Conservation (phyloP, 2,797 vertebrate genomes). For the Arremon brunneinucha region DNA sequence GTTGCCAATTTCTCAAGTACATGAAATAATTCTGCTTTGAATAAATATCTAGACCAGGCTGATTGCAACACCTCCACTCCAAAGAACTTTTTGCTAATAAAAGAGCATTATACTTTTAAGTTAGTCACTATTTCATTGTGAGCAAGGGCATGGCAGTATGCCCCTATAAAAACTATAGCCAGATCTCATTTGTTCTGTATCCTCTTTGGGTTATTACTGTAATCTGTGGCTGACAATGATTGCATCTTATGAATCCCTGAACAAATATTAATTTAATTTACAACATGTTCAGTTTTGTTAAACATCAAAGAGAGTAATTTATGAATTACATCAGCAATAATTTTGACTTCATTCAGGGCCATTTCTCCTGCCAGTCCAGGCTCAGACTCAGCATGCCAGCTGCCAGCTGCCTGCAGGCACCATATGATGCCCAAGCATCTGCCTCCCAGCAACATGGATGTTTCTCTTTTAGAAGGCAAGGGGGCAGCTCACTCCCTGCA, state of each 20-base stretch:
- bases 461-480: background rate
- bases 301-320: background rate
- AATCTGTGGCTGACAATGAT: background rate
- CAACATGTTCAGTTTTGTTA: background rate
- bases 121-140: background rate
- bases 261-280: slow-evolving; percentile 15
- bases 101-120: background rate
- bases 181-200: background rate
- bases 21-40: background rate
- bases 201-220: background rate
- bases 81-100: background rate
- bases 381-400: background rate
- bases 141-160: background rate
- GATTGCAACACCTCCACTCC: background rate
- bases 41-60: background rate
- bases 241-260: background rate
- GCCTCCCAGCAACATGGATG: background rate
- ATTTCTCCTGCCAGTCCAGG: background rate
- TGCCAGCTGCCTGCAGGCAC: background rate
- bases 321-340: background rate
- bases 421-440: background rate
- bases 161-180: background rate
- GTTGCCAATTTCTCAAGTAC: background rate
- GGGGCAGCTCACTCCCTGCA: background rate
- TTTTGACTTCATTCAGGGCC: background rate